These are phyloP conservation scores for Sprattus sprattus DNA, from an alignment of 2,113 vertebrate species.

Conservation along the genomic window DNA sequence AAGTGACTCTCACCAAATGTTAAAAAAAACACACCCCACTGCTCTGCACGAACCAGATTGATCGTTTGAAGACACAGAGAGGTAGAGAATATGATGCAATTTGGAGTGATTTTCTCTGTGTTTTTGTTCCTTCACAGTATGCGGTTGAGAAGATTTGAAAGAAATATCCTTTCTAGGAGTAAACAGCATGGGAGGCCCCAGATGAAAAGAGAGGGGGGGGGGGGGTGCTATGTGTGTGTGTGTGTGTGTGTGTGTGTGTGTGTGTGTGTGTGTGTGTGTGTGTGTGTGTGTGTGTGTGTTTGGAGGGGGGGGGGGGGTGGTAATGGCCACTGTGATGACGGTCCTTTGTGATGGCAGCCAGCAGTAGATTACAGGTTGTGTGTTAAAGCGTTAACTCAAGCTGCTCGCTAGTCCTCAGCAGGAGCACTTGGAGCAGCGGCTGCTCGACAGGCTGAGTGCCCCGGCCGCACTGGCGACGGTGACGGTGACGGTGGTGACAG, in stretches of 20 bases:
- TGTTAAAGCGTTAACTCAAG: slow-evolving; percentile 4
- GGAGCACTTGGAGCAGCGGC: background rate
- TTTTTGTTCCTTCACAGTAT: background rate
- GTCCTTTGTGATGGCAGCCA: background rate
- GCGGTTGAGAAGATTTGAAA: slow-evolving; percentile 14
- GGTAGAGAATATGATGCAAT: slow-evolving; percentile 9
- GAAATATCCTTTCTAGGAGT: slow-evolving; percentile 1
- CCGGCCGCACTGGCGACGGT: background rate
- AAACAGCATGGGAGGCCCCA: slow-evolving; percentile 13
- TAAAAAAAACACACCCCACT: background rate
- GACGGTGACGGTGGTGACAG: background rate
- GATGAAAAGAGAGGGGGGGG: background rate
- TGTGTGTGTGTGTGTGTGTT: background rate
- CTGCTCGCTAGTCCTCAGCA: background rate
- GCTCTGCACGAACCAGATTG: background rate
- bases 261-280: background rate
- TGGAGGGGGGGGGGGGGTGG: background rate
- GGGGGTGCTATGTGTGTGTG: too few species aligned
- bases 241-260: background rate
- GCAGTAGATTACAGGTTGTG: slow-evolving; percentile 7
- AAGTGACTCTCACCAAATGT: background rate
- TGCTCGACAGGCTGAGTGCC: background rate
- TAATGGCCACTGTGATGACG: background rate
- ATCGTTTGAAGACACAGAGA: background rate
- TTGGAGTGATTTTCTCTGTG: slow-evolving; percentile 14